Evolutionary conservation across 2,797 vertebrate genomes (phyloP).

Genomic region (Choloepus didactylus): DNA sequence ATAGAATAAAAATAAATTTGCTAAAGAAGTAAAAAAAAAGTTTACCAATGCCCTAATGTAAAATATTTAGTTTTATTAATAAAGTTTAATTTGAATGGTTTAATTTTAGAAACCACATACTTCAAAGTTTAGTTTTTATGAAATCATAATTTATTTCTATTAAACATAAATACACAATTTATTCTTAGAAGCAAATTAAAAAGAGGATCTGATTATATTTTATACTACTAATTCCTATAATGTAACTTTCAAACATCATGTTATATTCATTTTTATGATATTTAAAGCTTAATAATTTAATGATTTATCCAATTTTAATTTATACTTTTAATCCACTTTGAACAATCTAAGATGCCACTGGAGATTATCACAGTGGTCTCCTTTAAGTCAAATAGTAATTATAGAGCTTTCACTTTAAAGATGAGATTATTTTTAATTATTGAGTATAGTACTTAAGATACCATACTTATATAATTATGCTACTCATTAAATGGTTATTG

Average conservation of each 20-base stretch:
- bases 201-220: conserved; percentile 81
- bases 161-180: conserved; percentile 78
- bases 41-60: background rate
- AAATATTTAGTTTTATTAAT: conserved; percentile 9
- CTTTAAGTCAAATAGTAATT: conserved; percentile 90
- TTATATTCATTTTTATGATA: conserved; percentile 85
- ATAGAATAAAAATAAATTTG: conserved; percentile 41
- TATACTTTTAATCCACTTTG: conserved; percentile 86
- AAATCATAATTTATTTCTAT: conserved; percentile 66
- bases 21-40: background rate
- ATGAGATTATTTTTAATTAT: conserved; percentile 91
- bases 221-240: conserved; percentile 82
- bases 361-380: conserved; percentile 88
- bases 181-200: conserved; percentile 81
- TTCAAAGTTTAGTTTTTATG: conserved; percentile 53
- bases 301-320: conserved; percentile 88
- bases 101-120: background rate
- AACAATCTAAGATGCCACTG: conserved; percentile 87
- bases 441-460: conserved; percentile 89
- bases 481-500: conserved; percentile 90
- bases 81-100: conserved; percentile 55
- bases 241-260: conserved; percentile 83
- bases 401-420: conserved; percentile 89
- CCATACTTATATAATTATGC: conserved; percentile 88
- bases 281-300: conserved; percentile 89